A percentile compares a stretch with the other conserved stretches of the same genome.
These are phyloP conservation scores for Perdix hodgsoniae DNA, from an alignment of 2,797 vertebrate species.

Conservation along the genomic window DNA sequence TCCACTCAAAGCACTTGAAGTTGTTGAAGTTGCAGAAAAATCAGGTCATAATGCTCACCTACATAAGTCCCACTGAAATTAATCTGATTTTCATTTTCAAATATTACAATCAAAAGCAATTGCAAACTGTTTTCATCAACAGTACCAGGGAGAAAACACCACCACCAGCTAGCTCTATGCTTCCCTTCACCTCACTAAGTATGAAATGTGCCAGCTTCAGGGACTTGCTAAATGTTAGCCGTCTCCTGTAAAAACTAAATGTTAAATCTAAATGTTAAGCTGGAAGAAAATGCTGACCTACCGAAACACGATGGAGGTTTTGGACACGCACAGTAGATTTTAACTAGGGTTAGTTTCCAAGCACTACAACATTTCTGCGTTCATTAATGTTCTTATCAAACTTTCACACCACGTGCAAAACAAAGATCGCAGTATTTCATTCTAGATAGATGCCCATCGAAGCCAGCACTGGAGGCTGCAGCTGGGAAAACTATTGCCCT, in stretches of 20 bases:
- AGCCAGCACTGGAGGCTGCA: not conserved
- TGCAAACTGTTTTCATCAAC: not conserved
- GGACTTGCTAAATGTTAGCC: not conserved
- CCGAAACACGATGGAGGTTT: not conserved
- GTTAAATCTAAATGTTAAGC: not conserved
- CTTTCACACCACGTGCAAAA: not conserved
- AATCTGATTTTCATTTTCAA: not conserved
- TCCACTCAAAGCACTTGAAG: not conserved
- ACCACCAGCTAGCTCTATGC: accelerated
- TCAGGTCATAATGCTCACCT: not conserved
- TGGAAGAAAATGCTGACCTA: not conserved
- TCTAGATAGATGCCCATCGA: not conserved
- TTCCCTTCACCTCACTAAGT: not conserved
- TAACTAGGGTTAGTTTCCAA: not conserved
- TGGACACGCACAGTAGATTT: not conserved
- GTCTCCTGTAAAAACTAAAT: not conserved
- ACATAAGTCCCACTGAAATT: not conserved
- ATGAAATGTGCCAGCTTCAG: not conserved
- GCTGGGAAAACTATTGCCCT: not conserved
- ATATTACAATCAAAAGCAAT: not conserved
- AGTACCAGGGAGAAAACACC: not conserved
- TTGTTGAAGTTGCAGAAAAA: too few relatives aligned
- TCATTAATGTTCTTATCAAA: not conserved
- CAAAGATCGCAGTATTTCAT: not conserved
- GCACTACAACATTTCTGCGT: not conserved